Conservation (phyloP, 1,140 invertebrate genomes). For the Agrilus planipennis region DNA sequence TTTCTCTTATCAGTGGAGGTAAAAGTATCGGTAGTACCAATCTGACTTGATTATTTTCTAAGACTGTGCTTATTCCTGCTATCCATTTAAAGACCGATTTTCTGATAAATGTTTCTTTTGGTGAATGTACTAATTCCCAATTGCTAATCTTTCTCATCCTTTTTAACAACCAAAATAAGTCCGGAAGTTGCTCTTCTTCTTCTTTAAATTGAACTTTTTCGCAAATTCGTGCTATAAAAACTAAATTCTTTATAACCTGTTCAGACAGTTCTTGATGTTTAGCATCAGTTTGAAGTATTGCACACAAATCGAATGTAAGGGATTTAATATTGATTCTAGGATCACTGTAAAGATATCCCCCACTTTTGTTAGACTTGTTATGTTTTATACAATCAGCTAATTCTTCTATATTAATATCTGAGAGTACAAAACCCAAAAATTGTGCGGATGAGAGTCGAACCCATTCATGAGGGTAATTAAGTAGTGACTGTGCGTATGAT, state of each 20-base stretch:
- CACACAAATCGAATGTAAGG: conserved; percentile 58
- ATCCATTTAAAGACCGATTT: conserved; percentile 62
- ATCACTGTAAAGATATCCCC: conserved; percentile 49
- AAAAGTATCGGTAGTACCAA: conserved; percentile 45
- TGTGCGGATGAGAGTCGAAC: conserved; percentile 64
- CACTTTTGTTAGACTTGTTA: conserved; percentile 32
- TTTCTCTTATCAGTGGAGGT: conserved; percentile 55
- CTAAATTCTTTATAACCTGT: conserved; percentile 59
- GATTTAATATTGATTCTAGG: conserved; percentile 48
- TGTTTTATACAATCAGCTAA: conserved; percentile 39
- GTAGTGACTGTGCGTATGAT: conserved; percentile 39
- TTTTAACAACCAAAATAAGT: conserved; percentile 55
- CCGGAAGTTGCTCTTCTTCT: conserved; percentile 28
- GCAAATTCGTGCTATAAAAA: conserved; percentile 53
- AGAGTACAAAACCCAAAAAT: conserved; percentile 59
- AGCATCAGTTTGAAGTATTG: conserved; percentile 53
- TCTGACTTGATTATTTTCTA: conserved; percentile 42
- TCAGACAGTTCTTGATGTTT: conserved; percentile 47
- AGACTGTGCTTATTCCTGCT: conserved; percentile 47
- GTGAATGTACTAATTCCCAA: conserved; percentile 52
- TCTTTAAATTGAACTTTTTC: conserved; percentile 37
- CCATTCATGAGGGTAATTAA: conserved; percentile 54
- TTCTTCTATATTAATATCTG: conserved; percentile 46
- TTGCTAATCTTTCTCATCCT: conserved; percentile 57
- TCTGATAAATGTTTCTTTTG: conserved; percentile 44